A percentile compares a stretch with the other conserved stretches of the same genome.
These are phyloP conservation scores for Drosophila emarginata DNA, from an alignment of 2,888 invertebrate genomes.

Conservation along the genomic window DNA sequence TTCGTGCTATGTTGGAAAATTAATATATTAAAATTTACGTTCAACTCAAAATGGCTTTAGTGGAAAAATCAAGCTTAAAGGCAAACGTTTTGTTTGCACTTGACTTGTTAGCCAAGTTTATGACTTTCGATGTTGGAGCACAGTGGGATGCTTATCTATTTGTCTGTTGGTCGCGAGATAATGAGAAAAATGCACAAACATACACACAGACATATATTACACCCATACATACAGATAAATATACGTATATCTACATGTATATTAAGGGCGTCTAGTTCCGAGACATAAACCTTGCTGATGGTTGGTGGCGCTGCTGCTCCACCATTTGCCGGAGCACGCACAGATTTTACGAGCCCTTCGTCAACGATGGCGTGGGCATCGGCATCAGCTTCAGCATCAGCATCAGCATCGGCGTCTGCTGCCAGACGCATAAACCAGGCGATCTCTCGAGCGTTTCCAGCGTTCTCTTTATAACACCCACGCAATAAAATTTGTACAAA, in stretches of 20 bases:
- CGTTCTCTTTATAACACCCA: slow-evolving; percentile 11
- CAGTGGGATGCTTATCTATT: slow-evolving; percentile 60
- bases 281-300: slow-evolving; percentile 56
- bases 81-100: slow-evolving; percentile 42
- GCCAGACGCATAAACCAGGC: slow-evolving; percentile 67
- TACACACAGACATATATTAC: neutral
- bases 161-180: slow-evolving; percentile 58
- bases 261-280: slow-evolving; percentile 66
- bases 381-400: too few species aligned
- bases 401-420: slow-evolving; percentile 23
- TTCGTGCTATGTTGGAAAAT: neutral
- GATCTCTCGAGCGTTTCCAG: slow-evolving; percentile 46
- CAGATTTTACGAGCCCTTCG: slow-evolving; percentile 56
- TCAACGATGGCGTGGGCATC: neutral
- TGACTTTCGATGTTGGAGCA: slow-evolving; percentile 46
- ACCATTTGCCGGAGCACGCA: slow-evolving; percentile 19
- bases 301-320: neutral
- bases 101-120: slow-evolving; percentile 37
- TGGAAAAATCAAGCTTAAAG: slow-evolving; percentile 31
- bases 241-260: too few species aligned
- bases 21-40: slow-evolving; percentile 6
- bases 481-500: slow-evolving; percentile 57
- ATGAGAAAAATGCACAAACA: slow-evolving; percentile 67
- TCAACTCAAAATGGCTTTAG: neutral
- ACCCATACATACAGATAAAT: too few species aligned